A percentile compares a stretch with the other conserved stretches of the same genome.
Conservation (phyloP, 2,888 invertebrate species). For the Copidosoma aretas region DNA sequence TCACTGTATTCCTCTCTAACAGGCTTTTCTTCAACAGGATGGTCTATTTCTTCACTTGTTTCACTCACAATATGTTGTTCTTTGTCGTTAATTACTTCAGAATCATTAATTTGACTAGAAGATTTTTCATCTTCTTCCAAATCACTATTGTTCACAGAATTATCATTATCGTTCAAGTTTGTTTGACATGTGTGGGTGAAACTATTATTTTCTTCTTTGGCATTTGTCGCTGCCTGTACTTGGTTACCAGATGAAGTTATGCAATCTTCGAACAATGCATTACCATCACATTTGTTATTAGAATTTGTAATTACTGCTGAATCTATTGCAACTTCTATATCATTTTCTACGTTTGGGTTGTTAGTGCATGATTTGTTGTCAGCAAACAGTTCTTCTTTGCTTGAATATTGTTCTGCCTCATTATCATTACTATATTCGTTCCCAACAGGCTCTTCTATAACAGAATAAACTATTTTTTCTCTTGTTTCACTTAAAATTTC, state of each 20-base stretch:
- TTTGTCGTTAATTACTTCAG: too few relatives aligned
- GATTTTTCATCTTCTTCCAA: neutral
- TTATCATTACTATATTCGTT: neutral
- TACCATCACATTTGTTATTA: neutral
- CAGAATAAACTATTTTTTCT: too few relatives aligned
- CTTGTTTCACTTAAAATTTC: too few relatives aligned
- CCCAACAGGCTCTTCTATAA: too few relatives aligned
- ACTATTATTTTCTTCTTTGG: too few relatives aligned
- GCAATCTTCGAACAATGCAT: neutral
- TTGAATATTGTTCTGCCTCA: neutral
- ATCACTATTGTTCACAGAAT: neutral
- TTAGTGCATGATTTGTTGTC: neutral
- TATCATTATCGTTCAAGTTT: neutral
- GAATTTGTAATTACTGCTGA: conserved; percentile 23
- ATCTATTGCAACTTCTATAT: conserved; percentile 1
- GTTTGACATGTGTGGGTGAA: neutral
- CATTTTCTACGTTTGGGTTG: neutral
- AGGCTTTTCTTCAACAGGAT: too few relatives aligned
- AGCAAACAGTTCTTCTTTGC: neutral
- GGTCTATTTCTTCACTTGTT: too few relatives aligned
- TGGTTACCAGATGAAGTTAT: neutral
- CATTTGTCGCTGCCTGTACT: neutral
- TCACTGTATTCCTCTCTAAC: neutral
- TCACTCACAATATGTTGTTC: too few relatives aligned
- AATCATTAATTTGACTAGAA: neutral